phyloP scores from a whole-genome alignment of 2,888 invertebrate species.

The Seira ritae region DNA sequence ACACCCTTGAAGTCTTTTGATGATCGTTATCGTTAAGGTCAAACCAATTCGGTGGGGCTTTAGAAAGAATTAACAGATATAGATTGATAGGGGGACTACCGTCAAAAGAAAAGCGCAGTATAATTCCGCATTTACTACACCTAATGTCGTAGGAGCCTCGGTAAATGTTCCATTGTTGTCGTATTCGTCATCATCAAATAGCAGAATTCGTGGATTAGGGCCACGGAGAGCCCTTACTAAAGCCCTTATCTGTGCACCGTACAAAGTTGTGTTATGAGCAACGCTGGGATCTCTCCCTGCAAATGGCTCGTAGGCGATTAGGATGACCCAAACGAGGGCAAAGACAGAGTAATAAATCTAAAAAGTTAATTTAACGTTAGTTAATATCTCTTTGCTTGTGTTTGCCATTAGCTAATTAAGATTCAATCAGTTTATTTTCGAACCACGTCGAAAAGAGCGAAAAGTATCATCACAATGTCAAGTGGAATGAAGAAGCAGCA shows the following conservation, averaged over 20 bases:
- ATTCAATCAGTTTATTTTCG: background rate
- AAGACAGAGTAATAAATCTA: constrained; percentile 20
- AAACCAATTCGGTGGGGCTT: background rate
- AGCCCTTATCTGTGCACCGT: background rate
- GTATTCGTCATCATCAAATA: no score
- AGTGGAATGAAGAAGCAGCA: constrained; percentile 48
- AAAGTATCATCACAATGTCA: constrained; percentile 49
- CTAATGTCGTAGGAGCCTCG: constrained; percentile 3
- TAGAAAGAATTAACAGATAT: background rate
- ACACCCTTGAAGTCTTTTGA: constrained; percentile 20
- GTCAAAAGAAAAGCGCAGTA: no score
- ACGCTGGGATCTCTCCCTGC: constrained; percentile 14
- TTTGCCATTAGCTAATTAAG: no score
- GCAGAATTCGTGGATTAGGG: background rate
- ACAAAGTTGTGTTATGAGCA: background rate
- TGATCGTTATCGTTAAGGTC: background rate
- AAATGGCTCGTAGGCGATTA: constrained; percentile 35
- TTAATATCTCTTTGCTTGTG: no score
- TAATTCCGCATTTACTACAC: no score
- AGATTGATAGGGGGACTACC: no score
- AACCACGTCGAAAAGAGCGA: constrained; percentile 44
- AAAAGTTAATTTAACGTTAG: no score
- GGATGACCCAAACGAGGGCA: constrained; percentile 11
- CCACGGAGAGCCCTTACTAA: background rate
- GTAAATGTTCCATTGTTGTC: background rate